Base-by-base conservation (phyloP, 2,113 vertebrate species). In the Phylloscopus trochilus region DNA sequence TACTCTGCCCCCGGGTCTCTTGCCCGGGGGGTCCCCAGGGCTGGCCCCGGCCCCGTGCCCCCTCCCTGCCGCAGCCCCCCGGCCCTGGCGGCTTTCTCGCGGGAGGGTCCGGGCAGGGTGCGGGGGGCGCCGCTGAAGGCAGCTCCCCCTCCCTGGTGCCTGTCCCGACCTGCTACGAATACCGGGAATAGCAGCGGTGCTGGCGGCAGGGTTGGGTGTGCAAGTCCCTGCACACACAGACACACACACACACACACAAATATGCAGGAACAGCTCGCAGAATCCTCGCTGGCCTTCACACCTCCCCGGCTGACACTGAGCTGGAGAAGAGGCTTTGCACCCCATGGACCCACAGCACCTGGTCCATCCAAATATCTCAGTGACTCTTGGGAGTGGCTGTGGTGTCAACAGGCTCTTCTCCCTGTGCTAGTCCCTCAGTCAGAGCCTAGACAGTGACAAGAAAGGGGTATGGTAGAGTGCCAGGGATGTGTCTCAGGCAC, bases 91-190 rank as follows among this genome's bases (percentile, higher is more conserved):
- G 53, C 26, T 1, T 30, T 18, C 15, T n/a, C 8, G 5, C 17
- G 8, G 35, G 39, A 76, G 72, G 41, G 49, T 68, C 15, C 11
- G 7, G 47, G 53, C 28, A 43, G 55, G 21, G 26, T 56, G 55
- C 20, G 15, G 43, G 67, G 53, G 39, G 9, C 6, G 19, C 35
- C 18, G 3, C 8, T 11, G 76, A 70, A 23, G 28, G 59, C 80
- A 80, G 37, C 59, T 70, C 30, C 52, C 80, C 37, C 46, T 81
- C 47, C 27, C 19, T 21, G 0, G 35, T 67, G 60, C 96, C 35
- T 96, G 96, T 78, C 77, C 87, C 52, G 30, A 91, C 96, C 73
- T 95, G 96, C 92, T 82, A 30, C 3, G 11, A 91, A 96, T 96
- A 77, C 93, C 92, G 58, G 44, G 69, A 89, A 96, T 94, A 95